Evolutionary conservation across 2,113 vertebrate genomes (phyloP).

Genomic region (Tyrannus savana): DNA sequence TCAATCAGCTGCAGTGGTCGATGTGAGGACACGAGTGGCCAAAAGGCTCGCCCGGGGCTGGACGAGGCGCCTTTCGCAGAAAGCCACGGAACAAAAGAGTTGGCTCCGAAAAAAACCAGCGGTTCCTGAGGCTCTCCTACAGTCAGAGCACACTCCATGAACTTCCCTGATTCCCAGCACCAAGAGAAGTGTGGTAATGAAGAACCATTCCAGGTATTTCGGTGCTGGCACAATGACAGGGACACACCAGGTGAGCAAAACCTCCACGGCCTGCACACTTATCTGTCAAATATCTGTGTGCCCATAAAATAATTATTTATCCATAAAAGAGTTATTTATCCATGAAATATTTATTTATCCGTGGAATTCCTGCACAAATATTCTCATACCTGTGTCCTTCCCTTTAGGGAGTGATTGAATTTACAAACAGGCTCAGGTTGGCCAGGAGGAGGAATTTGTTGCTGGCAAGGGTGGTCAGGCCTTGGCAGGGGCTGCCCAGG

Average conservation of each 20-base stretch:
- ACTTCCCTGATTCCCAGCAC: background rate
- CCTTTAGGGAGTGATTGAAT: background rate
- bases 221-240: background rate
- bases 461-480: background rate
- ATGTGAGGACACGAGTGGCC: slow-evolving; percentile 2
- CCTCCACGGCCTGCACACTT: background rate
- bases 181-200: background rate
- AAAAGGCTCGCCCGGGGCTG: background rate
- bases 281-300: background rate
- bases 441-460: background rate
- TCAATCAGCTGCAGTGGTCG: background rate
- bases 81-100: background rate
- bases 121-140: background rate
- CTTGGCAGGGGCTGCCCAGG: background rate
- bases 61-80: background rate
- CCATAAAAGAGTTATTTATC: background rate
- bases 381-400: background rate
- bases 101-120: background rate
- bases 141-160: background rate
- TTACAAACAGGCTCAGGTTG: background rate
- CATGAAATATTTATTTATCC: no score
- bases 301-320: background rate
- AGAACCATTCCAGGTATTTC: background rate
- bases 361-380: background rate
- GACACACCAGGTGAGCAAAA: background rate